Evolutionary conservation across 2,888 invertebrate species (phyloP).

Genomic region (Gastracanthus pulcherrimus): DNA sequence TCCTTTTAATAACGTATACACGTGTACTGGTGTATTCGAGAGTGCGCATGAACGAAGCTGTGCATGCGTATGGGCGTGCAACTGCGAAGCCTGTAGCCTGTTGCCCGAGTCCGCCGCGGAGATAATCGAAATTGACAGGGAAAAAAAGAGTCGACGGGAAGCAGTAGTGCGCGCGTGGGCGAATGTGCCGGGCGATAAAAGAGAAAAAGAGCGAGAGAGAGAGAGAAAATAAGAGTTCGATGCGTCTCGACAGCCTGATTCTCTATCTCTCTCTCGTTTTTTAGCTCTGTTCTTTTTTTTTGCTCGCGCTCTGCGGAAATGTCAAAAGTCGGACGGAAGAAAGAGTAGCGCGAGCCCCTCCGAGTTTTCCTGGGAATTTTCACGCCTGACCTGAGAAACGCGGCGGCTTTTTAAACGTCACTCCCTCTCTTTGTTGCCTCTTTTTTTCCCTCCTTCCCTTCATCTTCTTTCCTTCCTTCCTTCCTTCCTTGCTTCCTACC

Average conservation of each 20-base stretch:
- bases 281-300: background rate
- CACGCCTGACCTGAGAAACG: slow-evolving; percentile 32
- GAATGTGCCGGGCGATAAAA: too few relatives aligned
- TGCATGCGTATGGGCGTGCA: background rate
- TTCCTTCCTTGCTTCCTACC: background rate
- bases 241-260: background rate
- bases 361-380: slow-evolving; percentile 45
- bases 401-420: slow-evolving; percentile 53
- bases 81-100: background rate
- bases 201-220: too few relatives aligned
- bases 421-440: slow-evolving; percentile 35
- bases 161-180: background rate
- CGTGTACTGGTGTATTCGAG: too few relatives aligned
- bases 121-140: slow-evolving; percentile 50
- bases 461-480: background rate
- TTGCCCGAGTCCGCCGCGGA: background rate
- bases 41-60: background rate
- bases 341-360: background rate
- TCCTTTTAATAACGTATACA: too few relatives aligned
- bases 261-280: too few relatives aligned
- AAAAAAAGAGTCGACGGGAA: slow-evolving; percentile 4
- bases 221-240: background rate
- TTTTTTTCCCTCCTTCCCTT: background rate
- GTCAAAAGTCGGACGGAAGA: slow-evolving; percentile 50
- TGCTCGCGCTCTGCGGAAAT: slow-evolving; percentile 23